phyloP scores from a whole-genome alignment of 2,113 vertebrate species.

The Malurus alboscapulatus region DNA sequence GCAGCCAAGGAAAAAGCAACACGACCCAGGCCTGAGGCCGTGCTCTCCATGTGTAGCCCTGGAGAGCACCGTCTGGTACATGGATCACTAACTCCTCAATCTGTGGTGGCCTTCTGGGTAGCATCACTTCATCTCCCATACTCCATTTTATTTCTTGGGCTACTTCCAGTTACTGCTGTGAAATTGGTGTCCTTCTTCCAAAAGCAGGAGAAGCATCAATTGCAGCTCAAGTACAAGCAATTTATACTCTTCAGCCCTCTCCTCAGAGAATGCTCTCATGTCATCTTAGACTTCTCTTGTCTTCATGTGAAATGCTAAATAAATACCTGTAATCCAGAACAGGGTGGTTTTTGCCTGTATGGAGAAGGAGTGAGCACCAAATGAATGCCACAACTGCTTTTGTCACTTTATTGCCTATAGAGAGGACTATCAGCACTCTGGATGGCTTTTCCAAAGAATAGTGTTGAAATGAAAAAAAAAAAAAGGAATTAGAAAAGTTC shows the following conservation, averaged over 20 bases:
- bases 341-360: neutral
- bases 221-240: neutral
- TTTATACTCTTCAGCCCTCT: neutral
- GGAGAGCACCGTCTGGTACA: neutral
- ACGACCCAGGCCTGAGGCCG: accelerated
- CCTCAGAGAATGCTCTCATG: neutral
- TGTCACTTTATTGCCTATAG: neutral
- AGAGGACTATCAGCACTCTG: neutral
- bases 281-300: neutral
- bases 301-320: neutral
- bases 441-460: neutral
- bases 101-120: neutral
- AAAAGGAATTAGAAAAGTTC: neutral
- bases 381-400: neutral
- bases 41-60: neutral
- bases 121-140: neutral
- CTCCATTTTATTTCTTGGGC: neutral
- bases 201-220: neutral
- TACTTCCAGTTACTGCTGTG: neutral
- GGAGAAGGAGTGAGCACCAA: neutral
- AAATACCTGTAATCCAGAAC: neutral
- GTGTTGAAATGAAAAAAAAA: neutral
- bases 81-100: neutral
- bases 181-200: neutral
- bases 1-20: neutral